Percentiles rank a stretch among this genome's conserved stretches.
Evolutionary conservation across 2,888 invertebrate genomes (phyloP).

Genomic region (Drosophila mayaguana): DNA sequence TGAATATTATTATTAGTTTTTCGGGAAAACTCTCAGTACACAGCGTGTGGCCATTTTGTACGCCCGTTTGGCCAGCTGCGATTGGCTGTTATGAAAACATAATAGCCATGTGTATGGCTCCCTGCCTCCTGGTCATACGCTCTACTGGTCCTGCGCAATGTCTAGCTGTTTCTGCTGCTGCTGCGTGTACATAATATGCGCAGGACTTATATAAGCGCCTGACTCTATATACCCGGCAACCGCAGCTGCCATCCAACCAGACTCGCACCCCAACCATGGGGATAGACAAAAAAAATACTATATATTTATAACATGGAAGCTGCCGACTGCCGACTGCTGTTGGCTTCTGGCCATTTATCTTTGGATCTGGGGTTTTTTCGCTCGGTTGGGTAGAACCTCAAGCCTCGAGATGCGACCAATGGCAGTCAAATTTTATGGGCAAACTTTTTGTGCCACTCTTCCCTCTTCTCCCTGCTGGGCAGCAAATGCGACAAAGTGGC

Average conservation of each 20-base stretch:
- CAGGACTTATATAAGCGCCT: conserved; percentile 49
- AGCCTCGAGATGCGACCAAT: conserved; percentile 74
- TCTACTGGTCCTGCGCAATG: conserved; percentile 66
- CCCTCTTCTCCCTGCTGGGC: conserved; percentile 2
- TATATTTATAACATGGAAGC: conserved; percentile 61
- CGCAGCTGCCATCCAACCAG: conserved; percentile 58
- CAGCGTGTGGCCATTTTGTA: conserved; percentile 68
- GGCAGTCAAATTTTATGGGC: conserved; percentile 81
- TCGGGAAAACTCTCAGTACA: conserved; percentile 5
- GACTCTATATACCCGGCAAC: conserved; percentile 25
- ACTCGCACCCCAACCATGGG: conserved; percentile 41
- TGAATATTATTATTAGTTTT: not conserved
- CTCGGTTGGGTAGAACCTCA: conserved; percentile 33
- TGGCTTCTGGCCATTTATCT: conserved; percentile 82
- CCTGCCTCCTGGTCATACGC: not conserved
- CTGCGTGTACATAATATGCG: conserved; percentile 58
- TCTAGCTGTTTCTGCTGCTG: not conserved
- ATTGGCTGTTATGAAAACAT: conserved; percentile 64
- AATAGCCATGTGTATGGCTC: conserved; percentile 36
- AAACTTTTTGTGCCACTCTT: conserved; percentile 65
- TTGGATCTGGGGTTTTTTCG: conserved; percentile 53
- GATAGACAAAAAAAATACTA: conserved; percentile 19
- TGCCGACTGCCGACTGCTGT: conserved; percentile 68
- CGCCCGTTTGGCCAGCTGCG: conserved; percentile 37
- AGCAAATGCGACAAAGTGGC: conserved; percentile 79